Percentiles rank a stretch among this genome's conserved stretches.
These are phyloP conservation scores for Hypomecis punctinalis DNA, from an alignment of 2,888 invertebrate species.

Conservation along the genomic window DNA sequence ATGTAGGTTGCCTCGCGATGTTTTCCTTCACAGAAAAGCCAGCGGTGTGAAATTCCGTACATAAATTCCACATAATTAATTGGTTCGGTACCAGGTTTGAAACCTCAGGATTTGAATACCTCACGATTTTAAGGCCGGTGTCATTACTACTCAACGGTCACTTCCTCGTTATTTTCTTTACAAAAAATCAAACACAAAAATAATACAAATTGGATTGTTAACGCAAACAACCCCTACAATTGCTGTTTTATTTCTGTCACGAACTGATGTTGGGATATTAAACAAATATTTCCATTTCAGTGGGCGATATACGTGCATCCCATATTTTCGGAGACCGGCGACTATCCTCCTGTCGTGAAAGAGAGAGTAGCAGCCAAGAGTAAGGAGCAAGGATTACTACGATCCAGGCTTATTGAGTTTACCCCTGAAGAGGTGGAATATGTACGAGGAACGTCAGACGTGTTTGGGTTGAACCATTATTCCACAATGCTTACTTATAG, in stretches of 20 bases:
- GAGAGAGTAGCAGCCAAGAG: constrained; percentile 82
- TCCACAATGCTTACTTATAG: constrained; percentile 64
- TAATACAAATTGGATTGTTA: too few species aligned
- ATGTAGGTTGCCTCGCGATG: too few species aligned
- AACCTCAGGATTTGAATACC: too few species aligned
- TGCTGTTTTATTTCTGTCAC: neutral
- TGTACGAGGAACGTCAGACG: constrained; percentile 58
- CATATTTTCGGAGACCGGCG: constrained; percentile 80
- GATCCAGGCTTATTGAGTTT: constrained; percentile 73
- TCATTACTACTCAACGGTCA: too few species aligned
- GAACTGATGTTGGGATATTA: neutral
- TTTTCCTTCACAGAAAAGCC: too few species aligned
- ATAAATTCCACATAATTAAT: too few species aligned
- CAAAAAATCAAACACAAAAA: too few species aligned
- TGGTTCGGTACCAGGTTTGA: too few species aligned
- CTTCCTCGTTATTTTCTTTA: too few species aligned
- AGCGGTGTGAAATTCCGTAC: too few species aligned
- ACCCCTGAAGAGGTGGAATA: constrained; percentile 65
- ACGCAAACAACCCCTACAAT: neutral
- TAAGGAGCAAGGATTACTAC: constrained; percentile 66
- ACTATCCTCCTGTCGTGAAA: constrained; percentile 86
- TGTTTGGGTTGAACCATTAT: constrained; percentile 87
- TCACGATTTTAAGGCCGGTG: too few species aligned
- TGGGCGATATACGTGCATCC: constrained; percentile 86
- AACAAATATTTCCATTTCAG: constrained; percentile 48